Evolutionary conservation across 2,113 vertebrate species (phyloP), one percentile per base, ranked within the genome.

Genomic region (Dasyprocta punctata): DNA sequence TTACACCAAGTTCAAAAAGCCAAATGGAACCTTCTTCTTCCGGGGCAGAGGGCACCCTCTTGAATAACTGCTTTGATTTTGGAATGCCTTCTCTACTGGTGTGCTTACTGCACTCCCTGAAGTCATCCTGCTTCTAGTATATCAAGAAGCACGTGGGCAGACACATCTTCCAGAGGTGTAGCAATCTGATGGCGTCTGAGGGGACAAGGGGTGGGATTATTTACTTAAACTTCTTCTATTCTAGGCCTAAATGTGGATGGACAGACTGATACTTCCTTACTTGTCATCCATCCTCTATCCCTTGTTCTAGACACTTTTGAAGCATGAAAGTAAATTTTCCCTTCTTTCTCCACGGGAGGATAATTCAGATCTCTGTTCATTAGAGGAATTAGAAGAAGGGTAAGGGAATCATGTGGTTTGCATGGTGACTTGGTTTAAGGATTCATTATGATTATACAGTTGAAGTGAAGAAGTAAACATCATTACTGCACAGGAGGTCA

Each of bases 21-120:
- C 36, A 86, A 22, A 24, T 11, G 16, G 36, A 69, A 86, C 6
- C 13, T 24, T 54, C n/a, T 13, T 60, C 30, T 80, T n/a, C 41
- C 2, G 0, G 10, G 16, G n/a, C 41, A 16, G 5, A 28, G 49
- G 7, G 1, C n/a, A 7, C 19, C n/a, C 16, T 30, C 47, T 49
- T 26, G 22, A 24, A n/a, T 77, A 12, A 54, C 20, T 56, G 8
- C 36, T 61, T 38, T 36, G 0, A 6, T 71, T 75, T 60, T 49
- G 47, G 3, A 3, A 77, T 58, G 19, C 38, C 36, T 81, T 56
- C 20, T 92, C 41, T 58, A 41, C 19, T 52, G n/a, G 9, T 78
- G 36, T 41, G 49, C 71, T 87, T 73, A 61, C 61, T 77, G 22
- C 28, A 5, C 44, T 47, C 8, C 16, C 14, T 69, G 44, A 13